Evolutionary conservation across 2,888 invertebrate species (phyloP).

Genomic region (Girardia tigrina): DNA sequence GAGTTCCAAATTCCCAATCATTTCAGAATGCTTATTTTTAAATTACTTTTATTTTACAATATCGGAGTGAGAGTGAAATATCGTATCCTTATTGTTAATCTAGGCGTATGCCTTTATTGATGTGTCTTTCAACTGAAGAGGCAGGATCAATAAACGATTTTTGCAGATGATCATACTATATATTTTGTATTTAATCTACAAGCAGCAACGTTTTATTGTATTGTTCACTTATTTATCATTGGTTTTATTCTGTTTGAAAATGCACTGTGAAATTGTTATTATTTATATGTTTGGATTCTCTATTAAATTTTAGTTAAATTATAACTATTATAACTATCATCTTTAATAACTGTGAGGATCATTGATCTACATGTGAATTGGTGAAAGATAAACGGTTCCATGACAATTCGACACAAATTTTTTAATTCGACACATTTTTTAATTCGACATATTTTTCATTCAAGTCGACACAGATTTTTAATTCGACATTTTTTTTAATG

Average conservation of each 20-base stretch:
- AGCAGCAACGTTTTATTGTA: background rate
- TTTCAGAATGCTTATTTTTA: background rate
- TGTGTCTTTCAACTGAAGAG: constrained; percentile 23
- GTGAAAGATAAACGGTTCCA: too few species aligned
- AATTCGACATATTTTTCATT: too few species aligned
- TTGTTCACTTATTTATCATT: background rate
- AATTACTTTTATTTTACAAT: background rate
- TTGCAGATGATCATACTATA: constrained; percentile 23
- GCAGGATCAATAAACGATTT: constrained; percentile 4
- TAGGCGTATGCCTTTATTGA: constrained; percentile 19
- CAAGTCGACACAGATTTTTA: too few species aligned
- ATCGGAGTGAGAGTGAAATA: background rate
- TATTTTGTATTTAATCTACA: background rate
- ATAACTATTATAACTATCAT: constrained; percentile 5
- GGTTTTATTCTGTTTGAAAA: constrained; percentile 12
- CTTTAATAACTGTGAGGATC: too few species aligned
- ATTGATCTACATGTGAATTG: too few species aligned
- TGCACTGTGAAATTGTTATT: background rate
- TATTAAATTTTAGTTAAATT: constrained; percentile 14
- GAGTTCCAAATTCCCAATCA: background rate
- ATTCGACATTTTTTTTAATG: too few species aligned
- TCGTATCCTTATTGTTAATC: constrained; percentile 11
- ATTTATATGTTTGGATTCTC: constrained; percentile 1
- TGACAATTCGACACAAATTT: too few species aligned
- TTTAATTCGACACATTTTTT: too few species aligned